A percentile compares a stretch with the other conserved stretches of the same genome.
Evolutionary conservation across 2,797 vertebrate genomes (phyloP).

Genomic region (Remorina albescens): DNA sequence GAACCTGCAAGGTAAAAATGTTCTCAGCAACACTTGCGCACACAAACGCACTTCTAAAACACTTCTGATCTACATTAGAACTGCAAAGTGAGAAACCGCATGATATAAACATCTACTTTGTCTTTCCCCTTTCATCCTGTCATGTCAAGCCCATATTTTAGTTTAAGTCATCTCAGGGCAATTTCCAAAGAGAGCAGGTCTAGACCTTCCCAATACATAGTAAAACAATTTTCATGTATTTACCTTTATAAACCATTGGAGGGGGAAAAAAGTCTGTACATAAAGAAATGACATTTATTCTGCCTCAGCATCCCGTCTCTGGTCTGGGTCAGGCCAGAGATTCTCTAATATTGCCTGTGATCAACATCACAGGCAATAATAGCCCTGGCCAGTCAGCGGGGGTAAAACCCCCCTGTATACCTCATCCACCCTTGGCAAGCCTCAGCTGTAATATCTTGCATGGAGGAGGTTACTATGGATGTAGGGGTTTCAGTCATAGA

Average conservation of each 20-base stretch:
- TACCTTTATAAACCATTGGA: background rate
- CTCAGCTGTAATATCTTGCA: background rate
- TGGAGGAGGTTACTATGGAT: background rate
- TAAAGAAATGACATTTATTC: background rate
- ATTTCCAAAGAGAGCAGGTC: no score
- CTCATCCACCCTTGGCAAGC: background rate
- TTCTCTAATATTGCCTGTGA: no score
- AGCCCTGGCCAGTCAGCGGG: background rate
- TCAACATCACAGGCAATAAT: no score
- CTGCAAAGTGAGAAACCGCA: background rate
- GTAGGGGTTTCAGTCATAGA: background rate
- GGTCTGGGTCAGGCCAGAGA: background rate
- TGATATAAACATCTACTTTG: no score
- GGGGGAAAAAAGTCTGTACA: no score
- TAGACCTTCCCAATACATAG: no score
- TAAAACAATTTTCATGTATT: background rate
- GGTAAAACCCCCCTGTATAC: background rate
- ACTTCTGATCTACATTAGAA: background rate
- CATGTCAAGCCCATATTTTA: no score
- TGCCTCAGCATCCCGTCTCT: background rate
- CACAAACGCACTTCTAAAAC: no score
- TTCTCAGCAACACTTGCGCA: background rate
- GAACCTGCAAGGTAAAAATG: conserved; percentile 84
- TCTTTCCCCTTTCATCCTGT: no score
- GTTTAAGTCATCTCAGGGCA: no score